A percentile compares a stretch with the other conserved stretches of the same genome.
These are phyloP conservation scores for Diachasma alloeum DNA, from an alignment of 1,140 invertebrate species.

Conservation along the genomic window DNA sequence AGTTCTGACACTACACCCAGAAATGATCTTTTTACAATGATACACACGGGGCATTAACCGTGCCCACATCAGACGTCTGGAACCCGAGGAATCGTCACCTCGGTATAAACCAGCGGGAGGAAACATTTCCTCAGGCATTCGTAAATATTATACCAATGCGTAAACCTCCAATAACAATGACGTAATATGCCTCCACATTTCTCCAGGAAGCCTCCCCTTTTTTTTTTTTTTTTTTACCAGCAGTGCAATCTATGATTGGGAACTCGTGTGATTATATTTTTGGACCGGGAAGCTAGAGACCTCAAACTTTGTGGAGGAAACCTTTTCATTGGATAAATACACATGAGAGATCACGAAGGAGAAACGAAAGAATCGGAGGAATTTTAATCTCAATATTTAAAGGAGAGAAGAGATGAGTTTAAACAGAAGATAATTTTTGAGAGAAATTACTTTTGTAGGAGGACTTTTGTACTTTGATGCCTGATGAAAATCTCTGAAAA, in stretches of 20 bases:
- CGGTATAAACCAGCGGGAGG: neutral
- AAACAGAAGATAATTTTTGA: neutral
- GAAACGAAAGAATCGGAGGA: neutral
- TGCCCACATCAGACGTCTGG: neutral
- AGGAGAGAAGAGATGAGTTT: neutral
- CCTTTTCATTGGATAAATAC: neutral
- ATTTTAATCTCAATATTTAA: neutral
- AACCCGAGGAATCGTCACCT: constrained; percentile 13
- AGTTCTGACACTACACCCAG: too few species aligned
- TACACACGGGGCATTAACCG: neutral
- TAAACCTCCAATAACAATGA: constrained; percentile 1
- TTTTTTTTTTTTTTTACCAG: neutral
- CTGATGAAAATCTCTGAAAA: neutral
- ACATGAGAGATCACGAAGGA: neutral
- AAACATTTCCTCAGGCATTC: constrained; percentile 14
- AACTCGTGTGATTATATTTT: neutral
- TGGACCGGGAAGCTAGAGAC: neutral
- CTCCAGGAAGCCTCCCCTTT: neutral
- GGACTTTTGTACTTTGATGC: neutral
- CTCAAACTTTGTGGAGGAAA: too few species aligned
- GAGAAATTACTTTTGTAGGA: neutral
- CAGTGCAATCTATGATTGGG: neutral
- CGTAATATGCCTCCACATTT: neutral
- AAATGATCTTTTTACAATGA: too few species aligned
- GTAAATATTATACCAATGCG: constrained; percentile 23